These are phyloP conservation scores for Apeltes quadracus DNA, from an alignment of 2,113 vertebrate genomes.

Conservation along the genomic window DNA sequence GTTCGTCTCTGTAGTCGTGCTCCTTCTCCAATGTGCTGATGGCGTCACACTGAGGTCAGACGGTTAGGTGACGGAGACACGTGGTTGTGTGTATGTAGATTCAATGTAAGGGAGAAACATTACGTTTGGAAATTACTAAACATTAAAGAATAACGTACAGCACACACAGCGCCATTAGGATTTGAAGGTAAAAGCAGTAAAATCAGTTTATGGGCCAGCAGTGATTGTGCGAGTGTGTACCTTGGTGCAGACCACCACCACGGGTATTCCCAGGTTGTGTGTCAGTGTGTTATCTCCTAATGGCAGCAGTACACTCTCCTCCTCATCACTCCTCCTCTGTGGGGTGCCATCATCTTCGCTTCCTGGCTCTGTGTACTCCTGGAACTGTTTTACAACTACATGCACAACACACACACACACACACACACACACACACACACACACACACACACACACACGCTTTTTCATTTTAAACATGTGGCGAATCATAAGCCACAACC, in stretches of 20 bases:
- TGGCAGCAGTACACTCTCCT: constrained; percentile 92
- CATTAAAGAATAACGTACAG: not conserved
- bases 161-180: not conserved
- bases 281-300: constrained; percentile 95
- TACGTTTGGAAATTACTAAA: not conserved
- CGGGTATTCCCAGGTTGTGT: constrained; percentile 94
- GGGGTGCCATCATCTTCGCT: constrained; percentile 90
- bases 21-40: constrained; percentile 97
- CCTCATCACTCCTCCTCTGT: constrained; percentile 91
- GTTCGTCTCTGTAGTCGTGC: constrained; percentile 98
- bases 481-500: not conserved
- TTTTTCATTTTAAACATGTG: not conserved
- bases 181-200: not conserved
- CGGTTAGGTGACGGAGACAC: constrained; percentile 10
- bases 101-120: not conserved
- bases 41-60: constrained; percentile 89
- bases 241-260: constrained; percentile 98
- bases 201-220: not conserved
- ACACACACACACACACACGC: not conserved
- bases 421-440: constrained; percentile 39
- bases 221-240: constrained; percentile 72
- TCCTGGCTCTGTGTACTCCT: constrained; percentile 95
- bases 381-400: constrained; percentile 97
- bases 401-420: constrained; percentile 50
- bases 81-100: not conserved